These are phyloP conservation scores for Agrochola circellaris DNA, from an alignment of 2,888 invertebrate species.

Conservation along the genomic window DNA sequence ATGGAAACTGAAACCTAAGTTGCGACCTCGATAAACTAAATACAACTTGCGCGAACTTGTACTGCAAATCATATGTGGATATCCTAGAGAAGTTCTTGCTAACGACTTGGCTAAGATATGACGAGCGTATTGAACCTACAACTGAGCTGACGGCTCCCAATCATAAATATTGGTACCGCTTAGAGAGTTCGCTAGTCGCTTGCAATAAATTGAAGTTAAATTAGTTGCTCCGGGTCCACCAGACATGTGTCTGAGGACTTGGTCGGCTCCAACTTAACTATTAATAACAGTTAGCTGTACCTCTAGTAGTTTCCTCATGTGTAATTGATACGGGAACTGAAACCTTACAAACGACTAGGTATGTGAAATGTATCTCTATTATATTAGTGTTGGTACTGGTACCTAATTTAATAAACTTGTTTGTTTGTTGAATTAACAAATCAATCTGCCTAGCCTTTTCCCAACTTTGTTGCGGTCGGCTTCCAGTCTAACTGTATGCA, in stretches of 20 bases:
- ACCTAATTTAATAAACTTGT: conserved; percentile 53
- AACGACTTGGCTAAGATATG: conserved; percentile 57
- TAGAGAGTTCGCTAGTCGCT: conserved; percentile 64
- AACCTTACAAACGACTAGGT: conserved; percentile 35
- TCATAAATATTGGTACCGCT: conserved; percentile 69
- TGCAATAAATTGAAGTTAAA: conserved; percentile 79
- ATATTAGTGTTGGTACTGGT: conserved; percentile 31
- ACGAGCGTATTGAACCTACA: conserved; percentile 63
- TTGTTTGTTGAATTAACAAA: conserved; percentile 10
- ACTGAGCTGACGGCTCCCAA: conserved; percentile 53
- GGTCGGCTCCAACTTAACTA: conserved; percentile 39
- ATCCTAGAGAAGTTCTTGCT: conserved; percentile 46
- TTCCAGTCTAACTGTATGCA: no score
- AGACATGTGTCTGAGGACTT: conserved; percentile 54
- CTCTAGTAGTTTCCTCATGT: conserved; percentile 54
- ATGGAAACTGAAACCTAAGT: conserved; percentile 44
- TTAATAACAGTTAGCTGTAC: conserved; percentile 55
- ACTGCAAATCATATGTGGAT: conserved; percentile 47
- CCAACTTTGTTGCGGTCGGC: no score
- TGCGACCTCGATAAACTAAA: conserved; percentile 49
- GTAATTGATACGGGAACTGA: conserved; percentile 60
- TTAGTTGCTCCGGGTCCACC: conserved; percentile 72
- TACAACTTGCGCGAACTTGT: conserved; percentile 44
- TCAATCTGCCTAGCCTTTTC: no score
- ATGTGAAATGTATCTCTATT: conserved; percentile 48